Conservation (phyloP, 2,113 vertebrate species). For the Stictonetta naevosa region DNA sequence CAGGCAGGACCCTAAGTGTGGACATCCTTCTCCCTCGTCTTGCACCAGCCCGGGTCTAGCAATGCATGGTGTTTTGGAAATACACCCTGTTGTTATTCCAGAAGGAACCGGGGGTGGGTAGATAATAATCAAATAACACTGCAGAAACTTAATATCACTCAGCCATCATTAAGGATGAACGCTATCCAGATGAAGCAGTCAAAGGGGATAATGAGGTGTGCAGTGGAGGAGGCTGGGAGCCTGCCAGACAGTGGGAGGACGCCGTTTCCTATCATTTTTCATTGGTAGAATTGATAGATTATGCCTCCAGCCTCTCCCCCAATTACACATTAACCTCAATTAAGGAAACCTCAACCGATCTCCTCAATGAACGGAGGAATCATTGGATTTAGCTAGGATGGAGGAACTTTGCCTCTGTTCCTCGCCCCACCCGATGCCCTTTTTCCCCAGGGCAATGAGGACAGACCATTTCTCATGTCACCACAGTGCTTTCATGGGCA, state of each 20-base stretch:
- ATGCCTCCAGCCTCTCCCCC: not conserved
- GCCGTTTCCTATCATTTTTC: slow-evolving; percentile 36
- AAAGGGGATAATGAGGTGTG: slow-evolving; percentile 31
- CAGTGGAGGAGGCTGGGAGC: not conserved
- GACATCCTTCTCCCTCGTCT: not conserved
- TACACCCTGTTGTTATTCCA: not conserved
- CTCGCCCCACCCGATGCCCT: not conserved
- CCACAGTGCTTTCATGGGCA: accelerated
- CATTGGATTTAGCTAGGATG: not conserved
- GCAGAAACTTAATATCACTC: not conserved
- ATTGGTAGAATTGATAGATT: slow-evolving; percentile 16
- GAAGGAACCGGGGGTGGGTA: not conserved
- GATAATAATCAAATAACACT: not conserved
- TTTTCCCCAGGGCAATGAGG: not conserved
- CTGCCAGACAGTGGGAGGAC: not conserved
- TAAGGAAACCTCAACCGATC: not conserved
- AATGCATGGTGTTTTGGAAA: not conserved
- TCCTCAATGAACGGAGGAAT: not conserved
- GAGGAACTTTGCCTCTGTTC: not conserved
- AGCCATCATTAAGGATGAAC: not conserved
- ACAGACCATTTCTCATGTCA: accelerated
- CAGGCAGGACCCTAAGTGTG: not conserved
- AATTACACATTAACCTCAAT: not conserved
- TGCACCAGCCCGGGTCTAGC: not conserved
- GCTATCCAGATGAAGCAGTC: not conserved